Conservation (phyloP, 1,140 invertebrate species). For the Leguminivora glycinivorella region DNA sequence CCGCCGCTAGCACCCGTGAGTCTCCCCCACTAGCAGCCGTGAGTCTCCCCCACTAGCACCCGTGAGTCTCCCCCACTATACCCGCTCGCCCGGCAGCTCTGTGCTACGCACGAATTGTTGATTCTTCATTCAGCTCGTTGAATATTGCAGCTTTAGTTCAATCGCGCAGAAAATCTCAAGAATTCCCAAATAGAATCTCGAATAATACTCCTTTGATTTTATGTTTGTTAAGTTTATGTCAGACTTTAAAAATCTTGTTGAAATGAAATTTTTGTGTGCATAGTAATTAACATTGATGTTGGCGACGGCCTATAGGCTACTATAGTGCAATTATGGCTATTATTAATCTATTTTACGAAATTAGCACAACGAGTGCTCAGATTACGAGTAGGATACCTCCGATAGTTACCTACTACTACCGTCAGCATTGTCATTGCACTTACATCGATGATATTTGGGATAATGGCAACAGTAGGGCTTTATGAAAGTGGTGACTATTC, state of each 20-base stretch:
- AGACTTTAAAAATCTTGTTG: not conserved
- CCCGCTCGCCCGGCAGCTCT: not conserved
- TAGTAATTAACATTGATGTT: not conserved
- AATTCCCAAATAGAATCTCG: not conserved
- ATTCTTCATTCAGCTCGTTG: not conserved
- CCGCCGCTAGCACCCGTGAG: conserved; percentile 31
- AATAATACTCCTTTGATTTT: conserved; percentile 19
- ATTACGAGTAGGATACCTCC: not conserved
- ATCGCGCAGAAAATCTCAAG: not conserved
- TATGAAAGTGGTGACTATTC: not conserved
- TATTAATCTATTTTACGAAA: not conserved
- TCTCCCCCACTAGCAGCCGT: conserved; percentile 12
- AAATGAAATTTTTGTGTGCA: not conserved
- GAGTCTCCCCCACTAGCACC: conserved; percentile 29
- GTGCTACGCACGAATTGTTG: not conserved
- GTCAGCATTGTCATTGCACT: not conserved
- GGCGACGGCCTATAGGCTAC: not conserved
- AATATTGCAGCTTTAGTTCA: not conserved
- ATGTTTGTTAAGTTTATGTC: not conserved
- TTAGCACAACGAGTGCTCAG: not conserved
- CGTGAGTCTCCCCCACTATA: conserved; percentile 26
- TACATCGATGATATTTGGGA: no score
- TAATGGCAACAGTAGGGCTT: not conserved
- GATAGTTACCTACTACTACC: not conserved
- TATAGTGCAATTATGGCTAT: not conserved